phyloP scores from a whole-genome alignment of 2,888 invertebrate genomes.

The Sphaerophoria rueppellii region DNA sequence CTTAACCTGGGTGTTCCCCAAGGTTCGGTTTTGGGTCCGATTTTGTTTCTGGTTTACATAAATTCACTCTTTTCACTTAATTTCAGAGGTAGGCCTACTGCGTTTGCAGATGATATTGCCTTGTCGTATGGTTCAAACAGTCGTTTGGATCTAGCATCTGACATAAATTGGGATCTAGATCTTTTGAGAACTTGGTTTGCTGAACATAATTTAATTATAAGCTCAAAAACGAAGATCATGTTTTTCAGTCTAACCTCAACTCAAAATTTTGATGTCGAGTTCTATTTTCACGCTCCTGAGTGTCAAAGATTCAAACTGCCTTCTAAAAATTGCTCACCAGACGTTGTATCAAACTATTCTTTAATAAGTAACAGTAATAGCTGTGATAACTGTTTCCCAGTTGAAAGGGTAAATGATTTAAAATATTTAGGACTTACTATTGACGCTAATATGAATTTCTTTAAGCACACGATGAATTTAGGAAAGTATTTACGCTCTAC shows the following conservation, averaged over 20 bases:
- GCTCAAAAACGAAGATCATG: neutral
- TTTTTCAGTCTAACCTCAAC: neutral
- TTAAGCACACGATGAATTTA: neutral
- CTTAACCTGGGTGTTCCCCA: constrained; percentile 8
- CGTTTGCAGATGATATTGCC: neutral
- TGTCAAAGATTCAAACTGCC: neutral
- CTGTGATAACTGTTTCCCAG: neutral
- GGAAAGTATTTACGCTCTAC: constrained; percentile 3
- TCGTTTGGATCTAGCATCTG: neutral
- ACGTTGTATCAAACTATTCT: neutral
- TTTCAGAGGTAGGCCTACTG: neutral
- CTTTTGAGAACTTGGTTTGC: neutral
- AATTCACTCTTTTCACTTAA: neutral
- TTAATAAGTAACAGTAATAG: neutral
- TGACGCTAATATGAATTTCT: constrained; percentile 1
- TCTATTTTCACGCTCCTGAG: neutral
- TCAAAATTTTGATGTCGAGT: neutral
- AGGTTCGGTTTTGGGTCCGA: neutral
- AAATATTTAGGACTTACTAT: constrained; percentile 3
- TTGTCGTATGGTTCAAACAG: neutral
- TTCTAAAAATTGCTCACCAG: neutral
- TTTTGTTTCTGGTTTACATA: neutral
- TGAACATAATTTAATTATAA: neutral
- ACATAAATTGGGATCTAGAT: neutral
- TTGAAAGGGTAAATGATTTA: constrained; percentile 10